A percentile compares a stretch with the other conserved stretches of the same genome.
These are phyloP conservation scores for Trichoplusia ni DNA, from an alignment of 1,140 invertebrate genomes.

Conservation along the genomic window DNA sequence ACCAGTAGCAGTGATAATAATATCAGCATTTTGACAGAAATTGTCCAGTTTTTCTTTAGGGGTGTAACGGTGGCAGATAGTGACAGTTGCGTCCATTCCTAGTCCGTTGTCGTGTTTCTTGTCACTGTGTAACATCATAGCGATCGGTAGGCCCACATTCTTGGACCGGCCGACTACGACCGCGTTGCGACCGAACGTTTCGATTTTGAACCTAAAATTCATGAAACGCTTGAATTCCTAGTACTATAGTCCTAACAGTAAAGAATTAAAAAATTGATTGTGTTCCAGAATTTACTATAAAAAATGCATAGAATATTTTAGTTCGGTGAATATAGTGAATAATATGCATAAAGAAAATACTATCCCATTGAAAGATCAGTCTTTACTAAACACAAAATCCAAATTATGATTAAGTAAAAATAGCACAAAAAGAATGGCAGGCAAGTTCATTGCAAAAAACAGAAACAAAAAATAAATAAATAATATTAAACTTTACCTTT, in stretches of 20 bases:
- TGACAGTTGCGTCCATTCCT: slow-evolving; percentile 91
- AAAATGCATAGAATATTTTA: no score
- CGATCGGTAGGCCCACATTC: slow-evolving; percentile 94
- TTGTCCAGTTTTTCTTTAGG: slow-evolving; percentile 87
- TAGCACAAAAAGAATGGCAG: no score
- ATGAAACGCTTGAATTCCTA: no score
- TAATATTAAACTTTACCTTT: slow-evolving; percentile 74
- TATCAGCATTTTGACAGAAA: slow-evolving; percentile 89
- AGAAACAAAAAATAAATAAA: not conserved
- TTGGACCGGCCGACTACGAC: slow-evolving; percentile 94
- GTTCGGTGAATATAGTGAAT: no score
- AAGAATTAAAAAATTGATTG: no score
- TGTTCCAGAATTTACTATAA: no score
- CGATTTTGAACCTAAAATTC: slow-evolving; percentile 86
- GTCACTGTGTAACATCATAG: slow-evolving; percentile 90
- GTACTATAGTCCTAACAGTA: no score
- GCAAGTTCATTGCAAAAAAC: not conserved
- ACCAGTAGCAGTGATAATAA: slow-evolving; percentile 90
- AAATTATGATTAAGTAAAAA: no score
- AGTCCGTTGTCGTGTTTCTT: slow-evolving; percentile 83
- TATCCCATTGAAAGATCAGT: no score
- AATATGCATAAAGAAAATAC: no score
- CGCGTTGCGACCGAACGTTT: slow-evolving; percentile 92
- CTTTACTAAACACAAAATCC: not conserved
- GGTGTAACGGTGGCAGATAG: slow-evolving; percentile 93